Conservation (phyloP, 1,140 invertebrate genomes). For the Thaumatotibia leucotreta region DNA sequence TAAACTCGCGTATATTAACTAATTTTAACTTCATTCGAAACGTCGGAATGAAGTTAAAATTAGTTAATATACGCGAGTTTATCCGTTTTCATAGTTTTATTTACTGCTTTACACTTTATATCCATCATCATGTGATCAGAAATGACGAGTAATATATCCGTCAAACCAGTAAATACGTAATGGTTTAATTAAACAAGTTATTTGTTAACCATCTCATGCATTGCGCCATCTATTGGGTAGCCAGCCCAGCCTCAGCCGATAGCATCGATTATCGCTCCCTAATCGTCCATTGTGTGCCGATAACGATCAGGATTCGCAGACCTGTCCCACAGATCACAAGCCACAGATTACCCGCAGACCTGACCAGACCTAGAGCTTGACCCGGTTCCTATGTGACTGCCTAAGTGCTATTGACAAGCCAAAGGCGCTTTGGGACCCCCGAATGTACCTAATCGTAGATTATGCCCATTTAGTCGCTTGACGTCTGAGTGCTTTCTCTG, state of each 20-base stretch:
- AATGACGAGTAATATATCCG: too few species aligned
- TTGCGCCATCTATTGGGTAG: background rate
- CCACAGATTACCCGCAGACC: conserved; percentile 1
- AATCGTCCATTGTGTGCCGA: conserved; percentile 5
- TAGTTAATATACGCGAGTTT: too few species aligned
- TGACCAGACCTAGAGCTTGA: background rate
- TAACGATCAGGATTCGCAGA: conserved; percentile 11
- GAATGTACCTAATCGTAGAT: background rate
- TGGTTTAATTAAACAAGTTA: background rate
- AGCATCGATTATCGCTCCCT: conserved; percentile 4
- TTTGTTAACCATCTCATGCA: background rate
- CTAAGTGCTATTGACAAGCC: background rate
- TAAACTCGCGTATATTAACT: too few species aligned
- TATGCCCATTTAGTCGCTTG: background rate
- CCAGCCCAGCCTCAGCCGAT: background rate
- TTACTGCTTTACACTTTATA: too few species aligned
- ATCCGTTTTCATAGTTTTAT: too few species aligned
- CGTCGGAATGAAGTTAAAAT: too few species aligned
- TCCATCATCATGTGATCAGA: too few species aligned
- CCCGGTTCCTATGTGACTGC: background rate
- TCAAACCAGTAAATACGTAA: too few species aligned
- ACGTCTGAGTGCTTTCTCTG: background rate
- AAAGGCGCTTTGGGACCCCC: background rate
- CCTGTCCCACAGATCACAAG: conserved; percentile 11
- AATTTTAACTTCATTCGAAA: too few species aligned